A percentile compares a stretch with the other conserved stretches of the same genome.
Evolutionary conservation across 2,888 invertebrate genomes (phyloP).

Genomic region (Cheiracanthium punctorium): DNA sequence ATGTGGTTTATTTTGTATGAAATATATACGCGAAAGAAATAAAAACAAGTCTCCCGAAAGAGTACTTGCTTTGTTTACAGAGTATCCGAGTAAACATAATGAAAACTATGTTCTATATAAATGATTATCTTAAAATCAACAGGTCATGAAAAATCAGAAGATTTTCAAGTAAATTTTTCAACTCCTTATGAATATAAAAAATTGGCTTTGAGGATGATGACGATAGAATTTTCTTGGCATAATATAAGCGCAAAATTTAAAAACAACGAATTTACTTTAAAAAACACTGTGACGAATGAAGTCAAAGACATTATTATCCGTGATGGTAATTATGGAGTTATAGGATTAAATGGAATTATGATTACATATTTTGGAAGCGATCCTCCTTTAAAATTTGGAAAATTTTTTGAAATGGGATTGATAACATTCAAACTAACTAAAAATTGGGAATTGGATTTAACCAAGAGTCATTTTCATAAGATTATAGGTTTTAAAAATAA

Average conservation of each 20-base stretch:
- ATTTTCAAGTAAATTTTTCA: slow-evolving; percentile 1
- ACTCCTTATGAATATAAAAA: not conserved
- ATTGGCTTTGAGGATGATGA: not conserved
- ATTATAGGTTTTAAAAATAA: slow-evolving; percentile 11
- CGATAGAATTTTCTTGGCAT: not conserved
- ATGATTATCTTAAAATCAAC: not conserved
- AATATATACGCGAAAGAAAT: slow-evolving; percentile 2
- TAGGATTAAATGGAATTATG: not conserved
- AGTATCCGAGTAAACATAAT: not conserved
- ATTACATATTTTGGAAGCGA: not conserved
- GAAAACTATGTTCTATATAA: not conserved
- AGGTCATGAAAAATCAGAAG: slow-evolving; percentile 11
- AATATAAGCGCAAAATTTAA: slow-evolving; percentile 9
- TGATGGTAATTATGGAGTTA: not conserved
- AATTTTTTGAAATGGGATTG: not conserved
- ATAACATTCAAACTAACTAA: slow-evolving; percentile 8
- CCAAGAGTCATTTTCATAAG: not conserved
- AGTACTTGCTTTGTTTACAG: not conserved
- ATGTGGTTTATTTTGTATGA: slow-evolving; percentile 1
- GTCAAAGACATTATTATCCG: not conserved
- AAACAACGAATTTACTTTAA: slow-evolving; percentile 3
- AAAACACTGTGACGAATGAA: no score
- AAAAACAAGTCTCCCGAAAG: not conserved
- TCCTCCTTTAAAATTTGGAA: slow-evolving; percentile 18
- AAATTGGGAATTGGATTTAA: slow-evolving; percentile 12